Evolutionary conservation across 2,888 invertebrate genomes (phyloP).

Genomic region (Agrilus cyanescens): DNA sequence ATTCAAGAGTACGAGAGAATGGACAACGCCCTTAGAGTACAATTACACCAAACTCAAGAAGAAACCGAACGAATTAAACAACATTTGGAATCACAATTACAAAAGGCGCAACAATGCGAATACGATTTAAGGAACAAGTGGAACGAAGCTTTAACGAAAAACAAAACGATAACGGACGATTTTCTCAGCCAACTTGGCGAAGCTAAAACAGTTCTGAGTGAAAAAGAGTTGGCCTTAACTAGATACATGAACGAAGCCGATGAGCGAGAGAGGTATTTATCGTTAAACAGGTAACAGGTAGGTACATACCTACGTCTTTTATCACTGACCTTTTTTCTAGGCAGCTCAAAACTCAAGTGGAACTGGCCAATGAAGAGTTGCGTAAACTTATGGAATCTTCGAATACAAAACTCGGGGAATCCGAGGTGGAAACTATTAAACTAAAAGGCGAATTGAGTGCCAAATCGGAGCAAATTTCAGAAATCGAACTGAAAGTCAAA

Average conservation of each 20-base stretch:
- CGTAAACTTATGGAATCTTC: conserved; percentile 7
- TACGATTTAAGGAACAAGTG: conserved; percentile 15
- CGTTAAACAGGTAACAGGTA: too few species aligned
- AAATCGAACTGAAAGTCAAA: conserved; percentile 27
- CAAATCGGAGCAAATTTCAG: conserved; percentile 18
- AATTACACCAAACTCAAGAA: conserved; percentile 17
- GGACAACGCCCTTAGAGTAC: conserved; percentile 18
- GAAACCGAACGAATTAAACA: conserved; percentile 18
- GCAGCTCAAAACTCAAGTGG: conserved; percentile 24
- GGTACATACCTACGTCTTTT: too few species aligned
- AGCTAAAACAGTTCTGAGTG: too few species aligned
- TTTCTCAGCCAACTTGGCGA: too few species aligned
- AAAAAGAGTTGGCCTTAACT: too few species aligned
- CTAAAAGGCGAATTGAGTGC: conserved; percentile 18
- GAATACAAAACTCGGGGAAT: conserved; percentile 13
- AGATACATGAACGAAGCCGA: too few species aligned
- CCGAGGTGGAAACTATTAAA: conserved; percentile 15
- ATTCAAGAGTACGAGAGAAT: conserved; percentile 20
- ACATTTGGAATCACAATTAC: conserved; percentile 14
- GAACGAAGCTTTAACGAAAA: background rate
- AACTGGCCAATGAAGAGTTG: conserved; percentile 4
- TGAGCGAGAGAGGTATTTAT: too few species aligned
- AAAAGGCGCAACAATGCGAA: conserved; percentile 20
- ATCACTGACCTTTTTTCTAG: too few species aligned
- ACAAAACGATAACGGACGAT: too few species aligned